Base-by-base conservation (phyloP, 1,140 invertebrate species). In the Alviniconcha marisindica region DNA sequence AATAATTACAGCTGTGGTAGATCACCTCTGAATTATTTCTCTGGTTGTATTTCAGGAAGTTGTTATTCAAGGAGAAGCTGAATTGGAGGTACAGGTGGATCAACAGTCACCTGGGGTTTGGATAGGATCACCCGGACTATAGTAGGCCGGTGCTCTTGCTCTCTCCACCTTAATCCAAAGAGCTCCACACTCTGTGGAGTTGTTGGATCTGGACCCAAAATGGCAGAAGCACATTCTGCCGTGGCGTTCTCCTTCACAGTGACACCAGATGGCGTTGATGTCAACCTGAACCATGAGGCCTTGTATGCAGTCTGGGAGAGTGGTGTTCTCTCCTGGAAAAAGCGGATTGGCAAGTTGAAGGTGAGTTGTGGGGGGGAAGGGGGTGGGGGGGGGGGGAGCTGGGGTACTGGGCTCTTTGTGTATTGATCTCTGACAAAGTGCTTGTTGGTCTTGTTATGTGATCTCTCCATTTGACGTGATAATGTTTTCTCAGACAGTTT, bases 191-290 rank as follows among this genome's bases (percentile, higher is more conserved):
- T 38, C n/a, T 5, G 4, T 40, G 12, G 71, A 31, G 31, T 74
- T 44, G 14, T 31, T 38, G 48, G 48, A 10, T 31, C 2, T 3
- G 7, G 40, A 56, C 24, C 5, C 40, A 73, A 48, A 44, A 99
- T 99, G 98, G 98, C 98, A 91, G 98, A 99, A 96, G 98, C 98
- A 83, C 98, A 99, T 94, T 96, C 97, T 81, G 98, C 98, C 86
- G 98, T 99, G 74, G 98, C 98, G 66, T 99, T 99, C 93, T 98
- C 97, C 77, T 99, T 99, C 94, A 95, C 97, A 40, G 97, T 99
- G 84, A 98, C 98, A 74, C 98, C 99, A 91, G 99, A 99, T 93
- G 98, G 98, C 88, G 86, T 98, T 94, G 96, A 99, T 90, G 96
- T 99, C 38, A 97, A 99, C 92, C 98, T 99, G 92, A 98, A 99